Evolutionary conservation across 2,888 invertebrate species (phyloP).

Genomic region (Ptychoptera albimana): DNA sequence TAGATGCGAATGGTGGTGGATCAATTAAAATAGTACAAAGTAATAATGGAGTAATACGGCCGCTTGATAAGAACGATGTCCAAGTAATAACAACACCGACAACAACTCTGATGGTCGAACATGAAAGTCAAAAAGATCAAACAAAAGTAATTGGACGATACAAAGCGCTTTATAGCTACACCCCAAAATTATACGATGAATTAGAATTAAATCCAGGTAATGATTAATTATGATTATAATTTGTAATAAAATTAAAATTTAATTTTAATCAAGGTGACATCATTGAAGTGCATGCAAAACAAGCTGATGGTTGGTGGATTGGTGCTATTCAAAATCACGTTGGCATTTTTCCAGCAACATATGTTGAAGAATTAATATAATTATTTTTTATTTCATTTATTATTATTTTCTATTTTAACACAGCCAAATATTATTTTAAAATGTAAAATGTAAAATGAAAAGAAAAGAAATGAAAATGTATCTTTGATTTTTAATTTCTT

Average conservation of each 20-base stretch:
- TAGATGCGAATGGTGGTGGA: neutral
- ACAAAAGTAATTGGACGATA: conserved; percentile 46
- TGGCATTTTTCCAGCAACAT: conserved; percentile 88
- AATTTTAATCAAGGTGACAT: conserved; percentile 51
- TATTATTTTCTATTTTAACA: neutral
- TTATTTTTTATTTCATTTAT: neutral
- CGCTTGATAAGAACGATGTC: conserved; percentile 21
- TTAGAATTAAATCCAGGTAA: conserved; percentile 53
- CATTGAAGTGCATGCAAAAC: conserved; percentile 76
- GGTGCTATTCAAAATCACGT: conserved; percentile 72
- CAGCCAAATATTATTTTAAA: too few relatives aligned
- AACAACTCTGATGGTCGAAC: neutral
- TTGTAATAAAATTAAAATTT: neutral
- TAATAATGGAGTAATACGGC: conserved; percentile 1
- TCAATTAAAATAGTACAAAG: conserved; percentile 3
- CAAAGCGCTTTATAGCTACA: conserved; percentile 73
- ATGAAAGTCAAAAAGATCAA: conserved; percentile 4
- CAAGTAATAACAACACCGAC: conserved; percentile 6
- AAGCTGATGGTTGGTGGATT: conserved; percentile 90
- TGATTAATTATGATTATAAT: conserved; percentile 1
- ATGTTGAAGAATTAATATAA: conserved; percentile 62
- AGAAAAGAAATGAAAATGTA: too few relatives aligned
- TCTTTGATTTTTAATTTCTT: too few relatives aligned
- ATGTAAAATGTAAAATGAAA: too few relatives aligned
- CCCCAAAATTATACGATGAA: conserved; percentile 77